Evolutionary conservation across 2,797 vertebrate genomes (phyloP).

Genomic region (Microctenopoma stevenorrisi): DNA sequence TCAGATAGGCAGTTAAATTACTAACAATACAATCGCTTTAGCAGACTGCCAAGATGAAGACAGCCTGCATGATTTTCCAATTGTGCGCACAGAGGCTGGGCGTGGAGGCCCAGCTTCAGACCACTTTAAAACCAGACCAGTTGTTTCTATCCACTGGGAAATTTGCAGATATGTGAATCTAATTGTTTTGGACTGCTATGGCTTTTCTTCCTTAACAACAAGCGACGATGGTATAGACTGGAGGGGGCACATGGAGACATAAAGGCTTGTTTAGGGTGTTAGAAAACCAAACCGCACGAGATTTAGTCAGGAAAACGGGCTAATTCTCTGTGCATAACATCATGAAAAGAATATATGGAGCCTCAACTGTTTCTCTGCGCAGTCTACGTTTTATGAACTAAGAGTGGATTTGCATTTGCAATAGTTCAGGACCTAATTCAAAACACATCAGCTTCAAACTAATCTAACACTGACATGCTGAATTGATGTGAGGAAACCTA

Average conservation of each 20-base stretch:
- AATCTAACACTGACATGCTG: slow-evolving; percentile 44
- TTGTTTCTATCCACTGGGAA: slow-evolving; percentile 73
- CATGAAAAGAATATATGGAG: slow-evolving; percentile 33
- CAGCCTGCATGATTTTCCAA: slow-evolving; percentile 73
- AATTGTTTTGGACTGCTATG: slow-evolving; percentile 70
- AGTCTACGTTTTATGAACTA: slow-evolving; percentile 42
- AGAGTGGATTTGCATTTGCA: slow-evolving; percentile 49
- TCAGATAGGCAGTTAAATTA: slow-evolving; percentile 72
- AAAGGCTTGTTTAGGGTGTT: slow-evolving; percentile 43
- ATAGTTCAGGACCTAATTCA: slow-evolving; percentile 55
- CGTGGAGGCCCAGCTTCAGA: slow-evolving; percentile 52
- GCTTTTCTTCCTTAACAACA: slow-evolving; percentile 25
- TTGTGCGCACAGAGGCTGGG: slow-evolving; percentile 67
- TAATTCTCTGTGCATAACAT: slow-evolving; percentile 33
- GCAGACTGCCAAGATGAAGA: slow-evolving; percentile 64
- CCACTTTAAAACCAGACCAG: slow-evolving; percentile 60
- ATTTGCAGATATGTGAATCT: slow-evolving; percentile 71
- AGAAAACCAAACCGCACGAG: slow-evolving; percentile 41
- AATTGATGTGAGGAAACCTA: slow-evolving; percentile 45
- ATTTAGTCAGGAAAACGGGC: slow-evolving; percentile 31
- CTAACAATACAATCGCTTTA: slow-evolving; percentile 60
- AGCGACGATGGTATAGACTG: slow-evolving; percentile 25
- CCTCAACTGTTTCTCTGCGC: slow-evolving; percentile 41
- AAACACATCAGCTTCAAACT: slow-evolving; percentile 52
- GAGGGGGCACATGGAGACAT: slow-evolving; percentile 29